phyloP scores from a whole-genome alignment of 2,797 vertebrate genomes.

The Natrix natrix region DNA sequence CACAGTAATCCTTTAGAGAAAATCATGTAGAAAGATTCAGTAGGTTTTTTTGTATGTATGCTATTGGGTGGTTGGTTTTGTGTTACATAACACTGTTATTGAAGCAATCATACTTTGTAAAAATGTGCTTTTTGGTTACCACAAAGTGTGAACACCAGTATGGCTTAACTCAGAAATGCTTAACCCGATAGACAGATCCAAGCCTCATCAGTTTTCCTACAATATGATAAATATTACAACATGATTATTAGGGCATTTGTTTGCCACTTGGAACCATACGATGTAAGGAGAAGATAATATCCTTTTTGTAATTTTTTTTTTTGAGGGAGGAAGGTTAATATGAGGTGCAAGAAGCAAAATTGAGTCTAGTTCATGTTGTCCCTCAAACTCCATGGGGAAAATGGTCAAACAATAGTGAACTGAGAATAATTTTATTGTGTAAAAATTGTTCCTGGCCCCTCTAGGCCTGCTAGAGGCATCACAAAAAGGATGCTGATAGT shows the following conservation, averaged over 20 bases:
- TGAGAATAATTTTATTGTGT: not conserved
- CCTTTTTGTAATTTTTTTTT: not conserved
- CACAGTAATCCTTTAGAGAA: not conserved
- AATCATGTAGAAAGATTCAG: not conserved
- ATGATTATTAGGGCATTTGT: not conserved
- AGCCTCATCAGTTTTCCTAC: not conserved
- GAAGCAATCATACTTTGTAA: not conserved
- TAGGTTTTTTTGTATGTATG: not conserved
- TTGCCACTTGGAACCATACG: not conserved
- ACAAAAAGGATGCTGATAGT: not conserved
- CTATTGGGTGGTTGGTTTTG: not conserved
- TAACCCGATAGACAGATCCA: not conserved
- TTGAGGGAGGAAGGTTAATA: not conserved
- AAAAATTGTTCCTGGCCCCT: not conserved
- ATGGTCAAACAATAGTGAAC: not conserved
- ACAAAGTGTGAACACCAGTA: not conserved
- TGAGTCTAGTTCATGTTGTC: not conserved
- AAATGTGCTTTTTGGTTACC: not conserved
- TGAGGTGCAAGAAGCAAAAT: not conserved
- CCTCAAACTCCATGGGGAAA: not conserved
- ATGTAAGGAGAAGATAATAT: not conserved
- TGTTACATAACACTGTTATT: not conserved
- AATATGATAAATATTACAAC: not conserved
- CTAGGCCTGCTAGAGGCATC: not conserved
- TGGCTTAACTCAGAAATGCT: not conserved